Evolutionary conservation across 92 coral and sea anemone genomes (phyloP).

Genomic region (Desmophyllum pertusum): DNA sequence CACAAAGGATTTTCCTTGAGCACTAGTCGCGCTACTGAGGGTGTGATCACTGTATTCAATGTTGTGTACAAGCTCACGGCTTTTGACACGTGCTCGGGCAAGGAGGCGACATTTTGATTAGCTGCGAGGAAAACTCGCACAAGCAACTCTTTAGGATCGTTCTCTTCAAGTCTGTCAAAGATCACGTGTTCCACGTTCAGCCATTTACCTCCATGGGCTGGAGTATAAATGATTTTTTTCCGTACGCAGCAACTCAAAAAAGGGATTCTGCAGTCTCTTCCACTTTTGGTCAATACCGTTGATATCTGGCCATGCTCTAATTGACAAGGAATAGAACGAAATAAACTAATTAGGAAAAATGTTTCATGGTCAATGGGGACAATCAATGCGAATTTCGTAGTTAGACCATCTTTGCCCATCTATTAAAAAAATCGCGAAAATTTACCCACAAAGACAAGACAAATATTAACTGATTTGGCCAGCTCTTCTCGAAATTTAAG

Average conservation of each 20-base stretch:
- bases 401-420: too few relatives aligned
- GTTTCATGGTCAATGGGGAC: too few relatives aligned
- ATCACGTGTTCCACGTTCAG: slow-evolving; percentile 51
- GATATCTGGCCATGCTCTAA: slow-evolving; percentile 76
- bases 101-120: slow-evolving; percentile 51
- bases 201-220: slow-evolving; percentile 72
- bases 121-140: slow-evolving; percentile 24
- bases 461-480: too few relatives aligned
- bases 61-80: slow-evolving; percentile 7
- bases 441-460: too few relatives aligned
- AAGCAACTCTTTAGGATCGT: slow-evolving; percentile 13
- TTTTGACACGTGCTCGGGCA: slow-evolving; percentile 52
- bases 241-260: slow-evolving; percentile 33
- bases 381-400: too few relatives aligned
- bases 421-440: too few relatives aligned
- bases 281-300: slow-evolving; percentile 1
- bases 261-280: slow-evolving; percentile 31
- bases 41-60: slow-evolving; percentile 33
- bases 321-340: neutral
- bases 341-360: too few relatives aligned
- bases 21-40: slow-evolving; percentile 50
- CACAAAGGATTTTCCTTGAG: slow-evolving; percentile 38
- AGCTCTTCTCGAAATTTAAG: too few relatives aligned
- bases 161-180: slow-evolving; percentile 21
- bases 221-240: slow-evolving; percentile 44